phyloP scores from a whole-genome alignment of 2,888 invertebrate genomes.

The Oscheius myriophilus region DNA sequence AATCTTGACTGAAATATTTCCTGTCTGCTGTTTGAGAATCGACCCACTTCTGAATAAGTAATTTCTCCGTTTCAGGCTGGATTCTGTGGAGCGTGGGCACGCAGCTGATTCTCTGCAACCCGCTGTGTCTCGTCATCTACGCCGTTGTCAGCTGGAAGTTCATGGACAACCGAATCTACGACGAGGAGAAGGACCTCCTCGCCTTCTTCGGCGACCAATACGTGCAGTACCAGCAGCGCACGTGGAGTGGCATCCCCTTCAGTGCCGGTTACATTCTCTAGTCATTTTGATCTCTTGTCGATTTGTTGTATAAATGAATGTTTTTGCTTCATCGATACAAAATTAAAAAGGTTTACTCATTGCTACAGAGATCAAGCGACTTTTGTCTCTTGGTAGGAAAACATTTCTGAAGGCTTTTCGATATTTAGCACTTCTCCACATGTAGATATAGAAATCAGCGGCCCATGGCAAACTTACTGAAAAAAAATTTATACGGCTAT shows the following conservation, averaged over 20 bases:
- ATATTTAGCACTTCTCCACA: too few species aligned
- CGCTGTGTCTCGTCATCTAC: constrained; percentile 85
- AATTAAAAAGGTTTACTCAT: too few species aligned
- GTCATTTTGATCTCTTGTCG: background rate
- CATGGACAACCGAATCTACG: constrained; percentile 84
- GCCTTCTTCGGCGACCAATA: constrained; percentile 92
- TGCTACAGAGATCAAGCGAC: too few species aligned
- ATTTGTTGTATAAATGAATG: too few species aligned
- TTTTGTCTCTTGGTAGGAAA: too few species aligned
- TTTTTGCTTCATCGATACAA: too few species aligned
- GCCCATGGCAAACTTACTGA: too few species aligned
- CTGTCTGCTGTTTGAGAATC: too few species aligned
- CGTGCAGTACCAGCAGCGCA: constrained; percentile 83
- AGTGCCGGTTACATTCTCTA: constrained; percentile 77
- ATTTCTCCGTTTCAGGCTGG: constrained; percentile 76
- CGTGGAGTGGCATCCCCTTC: constrained; percentile 86
- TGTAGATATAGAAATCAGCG: too few species aligned
- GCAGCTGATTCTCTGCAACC: constrained; percentile 90
- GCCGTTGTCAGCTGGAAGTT: constrained; percentile 87
- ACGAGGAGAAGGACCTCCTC: constrained; percentile 75
- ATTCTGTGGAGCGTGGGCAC: constrained; percentile 98
- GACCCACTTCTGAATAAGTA: background rate
- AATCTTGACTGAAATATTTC: too few species aligned
- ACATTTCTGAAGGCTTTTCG: too few species aligned
- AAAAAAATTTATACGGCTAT: too few species aligned